Conservation (phyloP, 2,797 vertebrate species). For the Pantherophis alleghaniensis region DNA sequence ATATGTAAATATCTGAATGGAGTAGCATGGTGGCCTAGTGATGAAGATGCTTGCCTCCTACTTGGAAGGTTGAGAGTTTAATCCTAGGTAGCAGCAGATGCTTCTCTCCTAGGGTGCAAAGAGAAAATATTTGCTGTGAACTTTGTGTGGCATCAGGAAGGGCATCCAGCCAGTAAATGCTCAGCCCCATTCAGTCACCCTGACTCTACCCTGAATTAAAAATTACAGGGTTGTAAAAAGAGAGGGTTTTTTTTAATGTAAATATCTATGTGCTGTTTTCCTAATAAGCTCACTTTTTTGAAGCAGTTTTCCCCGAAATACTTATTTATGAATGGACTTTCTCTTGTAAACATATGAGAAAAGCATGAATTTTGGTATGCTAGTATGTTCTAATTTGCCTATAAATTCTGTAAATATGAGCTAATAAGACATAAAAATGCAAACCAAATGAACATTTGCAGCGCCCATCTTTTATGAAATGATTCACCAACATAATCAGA, state of each 20-base stretch:
- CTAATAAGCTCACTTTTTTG: not conserved
- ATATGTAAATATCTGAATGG: not conserved
- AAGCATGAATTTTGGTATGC: not conserved
- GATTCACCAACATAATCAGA: not conserved
- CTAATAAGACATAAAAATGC: not conserved
- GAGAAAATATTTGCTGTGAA: too few relatives aligned
- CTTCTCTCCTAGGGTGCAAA: too few relatives aligned
- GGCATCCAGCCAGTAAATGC: too few relatives aligned
- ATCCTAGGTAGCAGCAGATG: too few relatives aligned
- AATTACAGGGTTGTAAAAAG: too few relatives aligned
- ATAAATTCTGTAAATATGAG: not conserved
- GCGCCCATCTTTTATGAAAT: not conserved
- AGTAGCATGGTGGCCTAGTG: too few relatives aligned
- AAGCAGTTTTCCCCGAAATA: not conserved
- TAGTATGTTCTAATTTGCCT: not conserved
- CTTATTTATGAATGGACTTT: not conserved
- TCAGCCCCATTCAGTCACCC: too few relatives aligned
- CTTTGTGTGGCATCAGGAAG: too few relatives aligned
- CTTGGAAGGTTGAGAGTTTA: too few relatives aligned
- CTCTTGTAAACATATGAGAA: not conserved
- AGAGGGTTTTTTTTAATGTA: too few relatives aligned
- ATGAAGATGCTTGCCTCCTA: too few relatives aligned
- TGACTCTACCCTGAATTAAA: too few relatives aligned
- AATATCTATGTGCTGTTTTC: not conserved
- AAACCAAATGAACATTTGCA: not conserved